These are phyloP conservation scores for Arion vulgaris DNA, from an alignment of 1,140 invertebrate genomes.

Conservation along the genomic window DNA sequence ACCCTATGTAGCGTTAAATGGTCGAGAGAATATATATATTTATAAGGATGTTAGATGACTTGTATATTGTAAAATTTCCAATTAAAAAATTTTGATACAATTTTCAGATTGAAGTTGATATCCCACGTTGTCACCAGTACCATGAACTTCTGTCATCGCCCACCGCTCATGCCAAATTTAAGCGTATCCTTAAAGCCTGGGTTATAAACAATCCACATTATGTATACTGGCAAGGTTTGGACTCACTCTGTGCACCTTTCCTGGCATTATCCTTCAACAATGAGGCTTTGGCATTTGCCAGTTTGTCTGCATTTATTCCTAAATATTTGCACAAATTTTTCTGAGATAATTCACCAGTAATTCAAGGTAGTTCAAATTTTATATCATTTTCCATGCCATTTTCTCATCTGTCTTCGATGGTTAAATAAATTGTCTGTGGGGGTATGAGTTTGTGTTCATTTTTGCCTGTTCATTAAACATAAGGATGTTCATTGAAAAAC, in stretches of 20 bases:
- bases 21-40: too few relatives aligned
- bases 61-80: too few relatives aligned
- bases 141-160: conserved; percentile 95
- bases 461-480: too few relatives aligned
- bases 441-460: too few relatives aligned
- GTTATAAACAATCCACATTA: conserved; percentile 93
- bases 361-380: conserved; percentile 79
- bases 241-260: conserved; percentile 98
- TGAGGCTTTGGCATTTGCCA: conserved; percentile 95
- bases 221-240: conserved; percentile 99
- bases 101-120: conserved; percentile 95
- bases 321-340: conserved; percentile 99
- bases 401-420: too few relatives aligned
- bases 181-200: conserved; percentile 97
- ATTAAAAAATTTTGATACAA: too few relatives aligned
- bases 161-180: conserved; percentile 85
- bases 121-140: conserved; percentile 98
- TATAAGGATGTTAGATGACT: too few relatives aligned
- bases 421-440: too few relatives aligned
- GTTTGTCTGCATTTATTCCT: conserved; percentile 93
- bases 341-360: conserved; percentile 95
- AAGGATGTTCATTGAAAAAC: too few relatives aligned
- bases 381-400: too few relatives aligned
- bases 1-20: too few relatives aligned
- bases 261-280: conserved; percentile 97